A percentile compares a stretch with the other conserved stretches of the same genome.
phyloP scores from a whole-genome alignment of 2,797 vertebrate genomes.

The Phaenicophaeus curvirostris region DNA sequence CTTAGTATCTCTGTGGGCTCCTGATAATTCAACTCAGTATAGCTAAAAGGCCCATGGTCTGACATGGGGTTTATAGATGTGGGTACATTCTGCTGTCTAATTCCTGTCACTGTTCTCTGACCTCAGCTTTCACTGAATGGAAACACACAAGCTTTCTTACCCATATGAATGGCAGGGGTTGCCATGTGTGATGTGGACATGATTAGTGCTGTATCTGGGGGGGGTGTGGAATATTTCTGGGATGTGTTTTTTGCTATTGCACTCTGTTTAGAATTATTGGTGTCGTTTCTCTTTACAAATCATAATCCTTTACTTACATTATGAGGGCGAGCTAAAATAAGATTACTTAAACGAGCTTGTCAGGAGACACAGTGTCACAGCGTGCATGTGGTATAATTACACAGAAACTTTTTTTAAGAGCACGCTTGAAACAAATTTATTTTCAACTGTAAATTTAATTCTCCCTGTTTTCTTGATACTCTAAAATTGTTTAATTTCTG shows the following conservation, averaged over 20 bases:
- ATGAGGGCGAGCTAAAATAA: neutral
- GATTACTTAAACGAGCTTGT: neutral
- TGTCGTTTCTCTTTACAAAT: neutral
- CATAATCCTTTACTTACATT: neutral
- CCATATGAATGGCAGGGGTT: rapidly evolving
- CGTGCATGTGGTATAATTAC: neutral
- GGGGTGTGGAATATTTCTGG: neutral
- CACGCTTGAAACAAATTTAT: neutral
- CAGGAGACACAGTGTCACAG: neutral
- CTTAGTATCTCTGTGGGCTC: rapidly evolving
- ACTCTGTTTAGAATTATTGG: neutral
- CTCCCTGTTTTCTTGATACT: neutral
- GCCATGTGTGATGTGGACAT: rapidly evolving
- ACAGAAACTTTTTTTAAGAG: neutral
- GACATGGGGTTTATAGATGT: neutral
- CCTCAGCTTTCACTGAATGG: neutral
- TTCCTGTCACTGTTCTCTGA: rapidly evolving
- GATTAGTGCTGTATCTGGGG: neutral
- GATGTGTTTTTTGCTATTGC: neutral
- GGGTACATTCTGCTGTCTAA: rapidly evolving
- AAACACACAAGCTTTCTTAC: neutral
- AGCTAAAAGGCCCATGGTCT: neutral
- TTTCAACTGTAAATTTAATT: neutral
- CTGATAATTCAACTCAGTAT: neutral
- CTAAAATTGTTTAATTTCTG: neutral